Conservation (phyloP, 1,140 invertebrate genomes). For the Helicorthomorpha holstii region DNA sequence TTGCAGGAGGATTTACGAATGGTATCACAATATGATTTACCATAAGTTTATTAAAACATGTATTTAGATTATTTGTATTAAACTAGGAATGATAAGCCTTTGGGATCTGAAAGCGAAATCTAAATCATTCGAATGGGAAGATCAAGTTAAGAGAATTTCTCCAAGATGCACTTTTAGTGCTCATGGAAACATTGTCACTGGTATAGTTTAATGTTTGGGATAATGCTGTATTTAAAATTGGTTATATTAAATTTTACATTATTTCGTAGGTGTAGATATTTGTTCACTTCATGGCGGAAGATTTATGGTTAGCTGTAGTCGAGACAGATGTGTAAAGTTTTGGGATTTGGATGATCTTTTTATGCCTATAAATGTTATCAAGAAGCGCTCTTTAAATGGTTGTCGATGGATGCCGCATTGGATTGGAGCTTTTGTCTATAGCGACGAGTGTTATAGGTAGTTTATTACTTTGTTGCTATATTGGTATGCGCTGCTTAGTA, state of each 20-base stretch:
- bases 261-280: conserved; percentile 19
- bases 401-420: not conserved
- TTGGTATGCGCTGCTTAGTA: too few relatives aligned
- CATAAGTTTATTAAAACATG: conserved; percentile 30
- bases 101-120: too few relatives aligned
- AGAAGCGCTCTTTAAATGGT: not conserved
- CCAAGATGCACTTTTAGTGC: too few relatives aligned
- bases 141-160: too few relatives aligned
- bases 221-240: too few relatives aligned
- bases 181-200: too few relatives aligned
- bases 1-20: conserved; percentile 43
- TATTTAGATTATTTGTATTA: conserved; percentile 31
- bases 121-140: too few relatives aligned
- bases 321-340: conserved; percentile 30
- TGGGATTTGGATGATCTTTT: conserved; percentile 30
- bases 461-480: not conserved
- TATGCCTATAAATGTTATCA: not conserved
- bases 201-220: too few relatives aligned
- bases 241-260: too few relatives aligned
- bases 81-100: too few relatives aligned
- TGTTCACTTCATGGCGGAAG: conserved; percentile 22
- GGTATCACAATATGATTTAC: conserved; percentile 25
- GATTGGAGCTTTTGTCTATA: not conserved
- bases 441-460: not conserved
- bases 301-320: conserved; percentile 26